These are phyloP conservation scores for Leucosticte australis DNA, from an alignment of 2,113 vertebrate species.

Conservation along the genomic window DNA sequence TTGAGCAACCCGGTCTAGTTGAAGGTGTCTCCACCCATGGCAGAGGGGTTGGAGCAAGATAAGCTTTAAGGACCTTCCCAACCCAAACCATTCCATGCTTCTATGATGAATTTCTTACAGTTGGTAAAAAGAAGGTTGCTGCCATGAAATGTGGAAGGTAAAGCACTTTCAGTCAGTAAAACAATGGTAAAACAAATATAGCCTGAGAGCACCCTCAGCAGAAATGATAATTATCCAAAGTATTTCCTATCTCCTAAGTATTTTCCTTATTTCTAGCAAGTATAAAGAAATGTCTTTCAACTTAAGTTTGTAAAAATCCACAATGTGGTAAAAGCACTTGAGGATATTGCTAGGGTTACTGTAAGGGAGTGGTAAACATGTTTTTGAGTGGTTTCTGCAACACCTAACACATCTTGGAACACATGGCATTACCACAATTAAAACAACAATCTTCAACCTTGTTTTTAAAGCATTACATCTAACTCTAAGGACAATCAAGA, in stretches of 20 bases:
- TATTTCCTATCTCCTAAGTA: not conserved
- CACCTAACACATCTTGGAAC: not conserved
- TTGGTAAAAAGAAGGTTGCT: not conserved
- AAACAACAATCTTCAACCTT: not conserved
- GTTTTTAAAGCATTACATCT: not conserved
- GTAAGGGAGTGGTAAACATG: not conserved
- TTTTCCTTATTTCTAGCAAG: not conserved
- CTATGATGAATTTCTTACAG: not conserved
- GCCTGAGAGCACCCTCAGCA: not conserved
- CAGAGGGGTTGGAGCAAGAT: not conserved
- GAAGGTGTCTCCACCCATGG: not conserved
- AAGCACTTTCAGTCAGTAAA: not conserved
- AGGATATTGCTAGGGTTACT: not conserved
- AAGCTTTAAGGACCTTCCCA: not conserved
- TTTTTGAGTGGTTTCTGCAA: not conserved
- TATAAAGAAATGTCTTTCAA: not conserved
- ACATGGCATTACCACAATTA: not conserved
- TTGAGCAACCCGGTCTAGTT: not conserved
- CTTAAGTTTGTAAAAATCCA: not conserved
- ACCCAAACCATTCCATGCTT: not conserved
- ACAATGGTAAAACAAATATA: not conserved
- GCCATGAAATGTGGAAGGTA: not conserved
- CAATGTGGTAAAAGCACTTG: not conserved
- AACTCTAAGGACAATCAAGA: not conserved
- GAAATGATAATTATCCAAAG: not conserved